A percentile compares a stretch with the other conserved stretches of the same genome.
These are phyloP conservation scores for Nesogale talazaci DNA, from an alignment of 2,113 vertebrate species.

Conservation along the genomic window DNA sequence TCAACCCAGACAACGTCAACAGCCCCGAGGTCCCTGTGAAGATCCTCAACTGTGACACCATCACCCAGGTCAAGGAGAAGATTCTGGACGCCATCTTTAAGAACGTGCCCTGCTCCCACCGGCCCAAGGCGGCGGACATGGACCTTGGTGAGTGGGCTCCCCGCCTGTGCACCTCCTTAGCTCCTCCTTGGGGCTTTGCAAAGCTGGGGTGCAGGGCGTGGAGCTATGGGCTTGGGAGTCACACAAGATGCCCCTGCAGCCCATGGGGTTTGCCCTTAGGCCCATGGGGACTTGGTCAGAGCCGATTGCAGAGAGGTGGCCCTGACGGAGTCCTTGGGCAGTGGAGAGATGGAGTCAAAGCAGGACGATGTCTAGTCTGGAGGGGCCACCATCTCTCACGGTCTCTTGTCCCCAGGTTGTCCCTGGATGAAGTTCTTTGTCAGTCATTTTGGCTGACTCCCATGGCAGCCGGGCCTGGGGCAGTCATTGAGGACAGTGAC, in stretches of 20 bases:
- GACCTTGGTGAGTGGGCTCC: conserved; percentile 91
- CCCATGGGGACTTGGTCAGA: neutral
- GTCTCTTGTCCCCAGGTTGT: neutral
- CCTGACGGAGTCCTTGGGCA: neutral
- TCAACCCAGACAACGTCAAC: conserved; percentile 97
- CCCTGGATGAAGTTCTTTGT: neutral
- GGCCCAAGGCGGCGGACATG: conserved; percentile 98
- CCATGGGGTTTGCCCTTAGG: neutral
- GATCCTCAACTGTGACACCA: conserved; percentile 97
- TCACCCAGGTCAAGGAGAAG: conserved; percentile 99
- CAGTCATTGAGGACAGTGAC: conserved; percentile 36
- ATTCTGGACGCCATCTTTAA: conserved; percentile 99
- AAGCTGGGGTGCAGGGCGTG: neutral
- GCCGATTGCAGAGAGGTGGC: neutral
- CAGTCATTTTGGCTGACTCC: conserved; percentile 46
- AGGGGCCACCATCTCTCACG: neutral
- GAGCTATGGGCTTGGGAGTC: neutral
- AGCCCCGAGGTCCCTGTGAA: conserved; percentile 97
- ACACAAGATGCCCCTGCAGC: rapidly evolving
- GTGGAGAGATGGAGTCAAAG: neutral
- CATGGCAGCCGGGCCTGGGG: conserved; percentile 53
- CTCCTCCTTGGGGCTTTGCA: too few species aligned
- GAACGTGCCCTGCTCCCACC: conserved; percentile 96
- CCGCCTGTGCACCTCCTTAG: conserved; percentile 48
- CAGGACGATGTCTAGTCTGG: neutral